Conservation (phyloP, 2,797 vertebrate genomes). For the Hydrophis major region DNA sequence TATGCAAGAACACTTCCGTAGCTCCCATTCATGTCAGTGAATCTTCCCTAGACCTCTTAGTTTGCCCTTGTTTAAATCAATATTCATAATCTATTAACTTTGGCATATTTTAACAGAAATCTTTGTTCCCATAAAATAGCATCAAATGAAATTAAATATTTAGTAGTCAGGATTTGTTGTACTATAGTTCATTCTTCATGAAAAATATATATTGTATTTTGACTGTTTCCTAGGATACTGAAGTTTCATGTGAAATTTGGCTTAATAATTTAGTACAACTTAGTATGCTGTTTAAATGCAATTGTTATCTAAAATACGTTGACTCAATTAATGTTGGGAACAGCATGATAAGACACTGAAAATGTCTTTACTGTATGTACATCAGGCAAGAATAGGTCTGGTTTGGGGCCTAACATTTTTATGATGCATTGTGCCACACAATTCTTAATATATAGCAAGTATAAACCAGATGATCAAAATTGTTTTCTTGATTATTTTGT, state of each 20-base stretch:
- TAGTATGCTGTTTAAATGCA: slow-evolving; percentile 34
- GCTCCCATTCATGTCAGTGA: background rate
- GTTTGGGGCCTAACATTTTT: slow-evolving; percentile 19
- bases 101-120: slow-evolving; percentile 16
- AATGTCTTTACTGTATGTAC: background rate
- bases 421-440: slow-evolving; percentile 13
- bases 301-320: slow-evolving; percentile 16
- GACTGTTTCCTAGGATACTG: slow-evolving; percentile 37
- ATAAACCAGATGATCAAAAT: slow-evolving; percentile 6
- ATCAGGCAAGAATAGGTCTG: slow-evolving; percentile 11
- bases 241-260: slow-evolving; percentile 36
- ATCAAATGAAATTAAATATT: slow-evolving; percentile 24
- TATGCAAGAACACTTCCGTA: background rate
- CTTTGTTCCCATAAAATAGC: slow-evolving; percentile 1
- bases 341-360: slow-evolving; percentile 9
- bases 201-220: slow-evolving; percentile 27
- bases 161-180: background rate
- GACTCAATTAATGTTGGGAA: background rate
- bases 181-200: slow-evolving; percentile 15
- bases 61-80: slow-evolving; percentile 16
- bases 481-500: slow-evolving; percentile 45
- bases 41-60: background rate
- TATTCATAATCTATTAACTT: slow-evolving; percentile 16
- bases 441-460: slow-evolving; percentile 24
- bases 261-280: slow-evolving; percentile 40